These are phyloP conservation scores for Coreius guichenoti DNA, from an alignment of 2,797 vertebrate genomes.

Conservation along the genomic window DNA sequence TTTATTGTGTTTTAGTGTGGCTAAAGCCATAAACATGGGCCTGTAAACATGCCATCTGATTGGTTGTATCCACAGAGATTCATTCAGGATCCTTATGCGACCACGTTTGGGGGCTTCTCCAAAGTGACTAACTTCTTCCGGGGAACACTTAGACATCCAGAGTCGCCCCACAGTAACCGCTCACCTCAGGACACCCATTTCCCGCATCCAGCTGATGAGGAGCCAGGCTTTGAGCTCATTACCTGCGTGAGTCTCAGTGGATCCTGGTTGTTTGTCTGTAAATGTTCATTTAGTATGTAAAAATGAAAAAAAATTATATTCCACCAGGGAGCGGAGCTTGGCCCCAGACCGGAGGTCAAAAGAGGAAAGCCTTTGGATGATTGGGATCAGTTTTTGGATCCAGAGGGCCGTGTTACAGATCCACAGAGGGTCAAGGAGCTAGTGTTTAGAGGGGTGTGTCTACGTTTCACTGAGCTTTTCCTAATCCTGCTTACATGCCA, in stretches of 20 bases:
- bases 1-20: background rate
- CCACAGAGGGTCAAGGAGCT: constrained; percentile 80
- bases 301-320: background rate
- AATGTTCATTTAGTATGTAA: background rate
- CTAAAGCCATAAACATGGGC: background rate
- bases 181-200: constrained; percentile 63
- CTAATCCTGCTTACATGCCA: background rate
- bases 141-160: constrained; percentile 83
- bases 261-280: background rate
- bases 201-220: constrained; percentile 77
- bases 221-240: constrained; percentile 92
- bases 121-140: constrained; percentile 93
- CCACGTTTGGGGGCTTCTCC: constrained; percentile 91
- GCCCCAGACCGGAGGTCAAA: constrained; percentile 80
- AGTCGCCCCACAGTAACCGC: constrained; percentile 64
- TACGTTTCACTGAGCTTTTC: background rate
- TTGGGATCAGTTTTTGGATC: constrained; percentile 83
- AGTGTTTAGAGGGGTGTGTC: constrained; percentile 88
- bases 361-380: constrained; percentile 80
- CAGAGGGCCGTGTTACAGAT: constrained; percentile 81
- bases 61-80: constrained; percentile 79
- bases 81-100: constrained; percentile 91
- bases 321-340: constrained; percentile 82
- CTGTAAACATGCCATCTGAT: background rate
- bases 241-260: constrained; percentile 84